Conservation (phyloP, 2,113 vertebrate genomes). For the Pungitius pungitius region DNA sequence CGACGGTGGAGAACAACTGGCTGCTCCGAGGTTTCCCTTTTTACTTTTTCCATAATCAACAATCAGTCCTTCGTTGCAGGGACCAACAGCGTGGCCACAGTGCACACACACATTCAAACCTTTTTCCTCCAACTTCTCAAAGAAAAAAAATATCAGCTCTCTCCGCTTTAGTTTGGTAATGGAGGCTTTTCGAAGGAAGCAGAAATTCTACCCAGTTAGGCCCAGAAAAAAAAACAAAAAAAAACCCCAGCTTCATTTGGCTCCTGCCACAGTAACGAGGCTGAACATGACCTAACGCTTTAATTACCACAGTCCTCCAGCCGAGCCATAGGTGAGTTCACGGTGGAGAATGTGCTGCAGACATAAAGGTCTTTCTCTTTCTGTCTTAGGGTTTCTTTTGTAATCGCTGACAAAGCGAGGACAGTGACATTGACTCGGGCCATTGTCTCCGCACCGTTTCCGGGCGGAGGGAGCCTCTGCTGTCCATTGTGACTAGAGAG, state of each 20-base stretch:
- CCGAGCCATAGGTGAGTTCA: constrained; percentile 4
- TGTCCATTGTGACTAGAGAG: constrained; percentile 52
- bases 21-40: constrained; percentile 43
- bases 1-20: constrained; percentile 26
- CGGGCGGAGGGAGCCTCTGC: constrained; percentile 35
- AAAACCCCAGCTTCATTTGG: constrained; percentile 49
- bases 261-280: constrained; percentile 13
- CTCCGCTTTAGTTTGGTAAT: constrained; percentile 13
- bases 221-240: constrained; percentile 25
- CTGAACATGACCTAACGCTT: constrained; percentile 10
- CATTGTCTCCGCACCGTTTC: constrained; percentile 61
- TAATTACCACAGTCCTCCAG: background rate
- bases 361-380: constrained; percentile 27
- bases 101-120: constrained; percentile 17
- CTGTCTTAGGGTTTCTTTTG: constrained; percentile 48
- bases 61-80: constrained; percentile 18
- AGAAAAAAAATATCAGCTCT: background rate
- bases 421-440: constrained; percentile 53
- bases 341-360: constrained; percentile 19
- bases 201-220: constrained; percentile 24
- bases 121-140: constrained; percentile 14
- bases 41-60: constrained; percentile 27
- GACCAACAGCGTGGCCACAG: constrained; percentile 11
- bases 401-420: constrained; percentile 42
- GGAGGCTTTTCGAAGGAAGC: constrained; percentile 29